Percentiles rank a stretch among this genome's conserved stretches.
Evolutionary conservation across 2,797 vertebrate species (phyloP).

Genomic region (Eupleurogrammus muticus): DNA sequence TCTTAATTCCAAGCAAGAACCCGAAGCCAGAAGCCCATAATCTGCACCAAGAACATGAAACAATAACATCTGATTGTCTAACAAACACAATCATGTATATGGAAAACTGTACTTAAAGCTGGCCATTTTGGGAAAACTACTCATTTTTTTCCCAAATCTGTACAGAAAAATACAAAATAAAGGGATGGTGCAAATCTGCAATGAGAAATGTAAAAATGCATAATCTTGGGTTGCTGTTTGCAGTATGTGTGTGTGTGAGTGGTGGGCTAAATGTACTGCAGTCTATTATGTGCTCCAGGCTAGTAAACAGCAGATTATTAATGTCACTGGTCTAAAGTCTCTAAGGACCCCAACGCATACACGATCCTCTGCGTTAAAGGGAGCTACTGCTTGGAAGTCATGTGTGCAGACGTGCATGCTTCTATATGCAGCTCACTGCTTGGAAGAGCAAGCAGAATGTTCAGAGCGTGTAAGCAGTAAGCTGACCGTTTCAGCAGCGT

Average conservation of each 20-base stretch:
- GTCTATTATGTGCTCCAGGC: neutral
- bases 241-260: conserved; percentile 2
- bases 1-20: neutral
- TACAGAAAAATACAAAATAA: conserved; percentile 29
- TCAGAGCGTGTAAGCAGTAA: too few relatives aligned
- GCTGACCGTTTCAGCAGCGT: too few relatives aligned
- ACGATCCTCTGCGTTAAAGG: conserved; percentile 19
- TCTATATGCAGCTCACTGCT: neutral
- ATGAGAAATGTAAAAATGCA: conserved; percentile 45
- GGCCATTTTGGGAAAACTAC: neutral
- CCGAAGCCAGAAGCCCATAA: conserved; percentile 20
- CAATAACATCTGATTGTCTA: conserved; percentile 58
- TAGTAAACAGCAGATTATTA: conserved; percentile 30
- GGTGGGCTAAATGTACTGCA: conserved; percentile 5
- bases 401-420: conserved; percentile 3
- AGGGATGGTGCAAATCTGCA: conserved; percentile 42
- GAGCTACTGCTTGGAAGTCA: conserved; percentile 3
- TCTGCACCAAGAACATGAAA: conserved; percentile 31
- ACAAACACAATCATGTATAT: conserved; percentile 23
- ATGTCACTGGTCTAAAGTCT: neutral
- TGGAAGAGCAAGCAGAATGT: neutral
- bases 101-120: neutral
- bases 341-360: conserved; percentile 2
- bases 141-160: conserved; percentile 13
- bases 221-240: conserved; percentile 34